Percentiles rank a stretch among this genome's conserved stretches.
Conservation (phyloP, 2,797 vertebrate species). For the Labeo calbasu region DNA sequence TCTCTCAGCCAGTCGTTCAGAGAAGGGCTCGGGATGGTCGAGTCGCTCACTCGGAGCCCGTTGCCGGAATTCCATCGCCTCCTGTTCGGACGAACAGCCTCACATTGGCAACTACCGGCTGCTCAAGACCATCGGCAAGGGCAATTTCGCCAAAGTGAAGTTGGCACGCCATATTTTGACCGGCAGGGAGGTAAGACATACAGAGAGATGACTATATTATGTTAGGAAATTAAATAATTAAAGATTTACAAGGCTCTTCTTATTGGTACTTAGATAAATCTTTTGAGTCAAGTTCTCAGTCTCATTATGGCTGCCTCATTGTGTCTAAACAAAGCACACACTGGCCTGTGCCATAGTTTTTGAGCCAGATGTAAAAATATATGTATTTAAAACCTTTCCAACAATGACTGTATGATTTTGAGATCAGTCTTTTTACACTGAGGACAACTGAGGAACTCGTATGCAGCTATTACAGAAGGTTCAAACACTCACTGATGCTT, state of each 20-base stretch:
- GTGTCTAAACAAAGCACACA: no score
- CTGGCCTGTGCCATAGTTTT: neutral
- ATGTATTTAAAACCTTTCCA: no score
- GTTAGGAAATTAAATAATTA: slow-evolving; percentile 17
- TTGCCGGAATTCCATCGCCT: slow-evolving; percentile 94
- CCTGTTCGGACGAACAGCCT: slow-evolving; percentile 93
- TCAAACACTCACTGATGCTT: no score
- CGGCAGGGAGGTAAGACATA: slow-evolving; percentile 76
- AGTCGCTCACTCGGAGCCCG: slow-evolving; percentile 91
- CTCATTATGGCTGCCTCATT: neutral
- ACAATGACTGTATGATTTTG: no score
- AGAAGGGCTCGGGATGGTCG: slow-evolving; percentile 87
- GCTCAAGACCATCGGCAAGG: slow-evolving; percentile 97
- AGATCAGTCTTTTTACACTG: no score
- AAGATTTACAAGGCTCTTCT: neutral
- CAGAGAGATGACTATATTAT: neutral
- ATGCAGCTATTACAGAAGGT: no score
- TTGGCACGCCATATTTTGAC: slow-evolving; percentile 95
- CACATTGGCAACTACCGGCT: slow-evolving; percentile 98
- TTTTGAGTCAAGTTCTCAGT: neutral
- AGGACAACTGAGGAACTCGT: no score
- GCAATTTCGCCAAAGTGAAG: slow-evolving; percentile 98
- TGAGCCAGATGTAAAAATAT: no score
- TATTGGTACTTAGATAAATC: neutral
- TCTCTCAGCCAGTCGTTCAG: slow-evolving; percentile 90